Evolutionary conservation across 2,113 vertebrate genomes (phyloP).

Genomic region (Rhabdornis inornatus): DNA sequence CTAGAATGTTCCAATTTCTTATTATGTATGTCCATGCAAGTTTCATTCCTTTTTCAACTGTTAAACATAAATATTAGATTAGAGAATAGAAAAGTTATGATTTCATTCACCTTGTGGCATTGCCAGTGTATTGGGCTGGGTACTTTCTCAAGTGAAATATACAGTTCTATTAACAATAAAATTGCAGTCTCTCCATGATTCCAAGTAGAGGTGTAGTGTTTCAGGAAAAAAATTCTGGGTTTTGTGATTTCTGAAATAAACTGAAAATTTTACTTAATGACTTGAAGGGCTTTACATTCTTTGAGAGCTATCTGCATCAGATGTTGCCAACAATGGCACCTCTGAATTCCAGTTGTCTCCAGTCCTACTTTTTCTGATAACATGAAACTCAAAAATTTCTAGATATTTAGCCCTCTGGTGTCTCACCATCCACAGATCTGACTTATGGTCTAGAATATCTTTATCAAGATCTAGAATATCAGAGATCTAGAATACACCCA

Average conservation of each 20-base stretch:
- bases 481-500: not conserved
- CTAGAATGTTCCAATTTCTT: not conserved
- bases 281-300: not conserved
- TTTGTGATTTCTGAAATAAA: not conserved
- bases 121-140: not conserved
- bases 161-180: not conserved
- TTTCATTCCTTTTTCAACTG: not conserved
- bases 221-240: rapidly evolving
- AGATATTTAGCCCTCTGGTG: not conserved
- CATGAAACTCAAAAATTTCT: not conserved
- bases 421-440: not conserved
- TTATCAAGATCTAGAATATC: not conserved
- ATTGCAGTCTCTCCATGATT: not conserved
- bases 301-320: not conserved
- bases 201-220: not conserved
- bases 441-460: not conserved
- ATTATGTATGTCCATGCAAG: not conserved
- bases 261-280: not conserved
- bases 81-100: not conserved
- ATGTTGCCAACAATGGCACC: not conserved
- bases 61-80: not conserved
- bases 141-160: not conserved
- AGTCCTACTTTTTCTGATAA: not conserved
- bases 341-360: not conserved
- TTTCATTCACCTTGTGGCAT: not conserved